Percentiles rank a stretch among this genome's conserved stretches.
Conservation (phyloP, 1,140 invertebrate species). For the Chironomus striatipennis region DNA sequence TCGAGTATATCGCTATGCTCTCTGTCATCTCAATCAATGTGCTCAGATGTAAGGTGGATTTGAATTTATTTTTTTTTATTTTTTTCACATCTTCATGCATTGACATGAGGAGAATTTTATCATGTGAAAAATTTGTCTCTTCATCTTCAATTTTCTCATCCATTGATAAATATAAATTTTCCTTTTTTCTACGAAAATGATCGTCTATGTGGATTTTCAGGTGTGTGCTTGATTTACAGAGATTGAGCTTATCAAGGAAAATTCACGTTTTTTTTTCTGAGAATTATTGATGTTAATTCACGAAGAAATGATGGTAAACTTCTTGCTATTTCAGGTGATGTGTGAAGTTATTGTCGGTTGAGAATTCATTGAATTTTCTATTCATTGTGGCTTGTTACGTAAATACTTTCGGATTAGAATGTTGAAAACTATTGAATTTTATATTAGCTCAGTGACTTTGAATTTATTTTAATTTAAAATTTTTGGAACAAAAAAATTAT, state of each 20-base stretch:
- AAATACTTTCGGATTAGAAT: too few relatives aligned
- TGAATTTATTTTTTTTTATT: neutral
- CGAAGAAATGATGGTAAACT: neutral
- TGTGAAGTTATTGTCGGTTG: too few relatives aligned
- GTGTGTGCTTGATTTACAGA: neutral
- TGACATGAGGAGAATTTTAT: neutral
- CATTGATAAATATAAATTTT: too few relatives aligned
- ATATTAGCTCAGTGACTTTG: too few relatives aligned
- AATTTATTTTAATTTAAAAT: too few relatives aligned
- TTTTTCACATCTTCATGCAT: neutral
- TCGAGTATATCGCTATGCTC: neutral
- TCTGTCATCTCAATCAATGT: neutral
- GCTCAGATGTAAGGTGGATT: neutral
- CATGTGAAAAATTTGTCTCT: neutral
- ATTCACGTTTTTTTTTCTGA: neutral
- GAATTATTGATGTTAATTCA: constrained; percentile 10
- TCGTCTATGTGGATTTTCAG: neutral
- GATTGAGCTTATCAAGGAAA: neutral
- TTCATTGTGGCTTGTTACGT: too few relatives aligned
- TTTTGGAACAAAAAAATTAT: too few relatives aligned
- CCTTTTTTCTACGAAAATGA: constrained; percentile 6
- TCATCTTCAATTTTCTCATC: neutral
- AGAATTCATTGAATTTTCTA: too few relatives aligned
- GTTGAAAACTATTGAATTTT: too few relatives aligned
- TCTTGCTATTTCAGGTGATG: neutral